A percentile compares a stretch with the other conserved stretches of the same genome.
These are phyloP conservation scores for Therioaphis trifolii DNA, from an alignment of 2,888 invertebrate genomes.

Conservation along the genomic window DNA sequence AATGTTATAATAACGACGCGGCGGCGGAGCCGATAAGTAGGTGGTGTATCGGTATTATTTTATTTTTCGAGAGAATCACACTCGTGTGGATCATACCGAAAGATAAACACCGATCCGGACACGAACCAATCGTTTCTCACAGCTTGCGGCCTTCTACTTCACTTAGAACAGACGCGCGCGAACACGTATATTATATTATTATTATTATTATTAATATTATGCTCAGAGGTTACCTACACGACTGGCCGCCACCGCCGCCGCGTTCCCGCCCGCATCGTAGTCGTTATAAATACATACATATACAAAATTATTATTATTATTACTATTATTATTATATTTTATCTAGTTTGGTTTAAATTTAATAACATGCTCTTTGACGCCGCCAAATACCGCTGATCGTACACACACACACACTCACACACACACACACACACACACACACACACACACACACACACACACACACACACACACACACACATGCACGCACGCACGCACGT, in stretches of 20 bases:
- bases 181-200: background rate
- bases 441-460: too few species aligned
- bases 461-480: too few species aligned
- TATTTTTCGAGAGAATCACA: conserved; percentile 33
- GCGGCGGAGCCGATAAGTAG: background rate
- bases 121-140: conserved; percentile 58
- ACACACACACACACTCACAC: background rate
- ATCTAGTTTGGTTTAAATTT: conserved; percentile 48
- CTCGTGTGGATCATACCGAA: conserved; percentile 52
- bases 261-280: too few species aligned
- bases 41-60: conserved; percentile 35
- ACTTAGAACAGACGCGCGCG: too few species aligned
- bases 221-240: too few species aligned
- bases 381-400: conserved; percentile 30
- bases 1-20: conserved; percentile 12
- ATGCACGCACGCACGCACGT: too few species aligned
- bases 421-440: too few species aligned
- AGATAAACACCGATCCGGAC: conserved; percentile 55
- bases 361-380: conserved; percentile 52
- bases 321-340: too few species aligned
- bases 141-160: conserved; percentile 46
- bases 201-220: background rate
- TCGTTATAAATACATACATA: conserved; percentile 2
- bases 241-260: conserved; percentile 1
- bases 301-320: too few species aligned